Percentiles rank a stretch among this genome's conserved stretches.
phyloP scores from a whole-genome alignment of 2,797 vertebrate species.

The Tarsius wallacei region DNA sequence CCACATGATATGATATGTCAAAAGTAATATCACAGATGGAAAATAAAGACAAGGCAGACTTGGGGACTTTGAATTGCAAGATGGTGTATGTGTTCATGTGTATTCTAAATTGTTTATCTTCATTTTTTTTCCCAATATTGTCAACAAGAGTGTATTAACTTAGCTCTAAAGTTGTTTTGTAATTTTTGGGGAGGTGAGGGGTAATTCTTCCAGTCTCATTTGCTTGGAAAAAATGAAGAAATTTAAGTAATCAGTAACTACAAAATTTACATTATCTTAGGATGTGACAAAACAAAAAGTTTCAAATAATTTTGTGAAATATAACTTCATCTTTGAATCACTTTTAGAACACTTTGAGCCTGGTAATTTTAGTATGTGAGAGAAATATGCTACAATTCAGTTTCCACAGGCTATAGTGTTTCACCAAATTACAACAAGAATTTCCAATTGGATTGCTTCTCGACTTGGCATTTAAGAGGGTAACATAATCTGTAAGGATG shows the following conservation, averaged over 20 bases:
- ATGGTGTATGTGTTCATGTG: not conserved
- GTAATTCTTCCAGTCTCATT: no score
- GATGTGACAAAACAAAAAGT: not conserved
- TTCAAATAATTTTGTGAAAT: not conserved
- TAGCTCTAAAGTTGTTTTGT: not conserved
- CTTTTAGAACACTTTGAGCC: not conserved
- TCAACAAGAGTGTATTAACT: slow-evolving; percentile 7
- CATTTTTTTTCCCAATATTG: not conserved
- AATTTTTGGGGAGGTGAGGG: not conserved
- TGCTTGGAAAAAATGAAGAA: not conserved
- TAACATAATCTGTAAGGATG: not conserved
- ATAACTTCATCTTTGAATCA: not conserved
- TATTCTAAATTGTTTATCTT: not conserved
- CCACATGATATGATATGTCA: not conserved
- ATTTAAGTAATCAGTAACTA: not conserved
- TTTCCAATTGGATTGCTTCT: not conserved
- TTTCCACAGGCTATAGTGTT: not conserved
- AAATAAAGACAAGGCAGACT: not conserved
- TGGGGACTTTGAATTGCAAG: not conserved
- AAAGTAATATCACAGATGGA: not conserved
- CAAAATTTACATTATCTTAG: not conserved
- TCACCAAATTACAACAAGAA: slow-evolving; percentile 24
- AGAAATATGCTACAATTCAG: not conserved
- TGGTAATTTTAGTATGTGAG: not conserved
- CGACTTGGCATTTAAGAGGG: not conserved